A percentile compares a stretch with the other conserved stretches of the same genome.
phyloP scores from a whole-genome alignment of 2,888 invertebrate genomes.

The Marasmarcha lunaedactyla region DNA sequence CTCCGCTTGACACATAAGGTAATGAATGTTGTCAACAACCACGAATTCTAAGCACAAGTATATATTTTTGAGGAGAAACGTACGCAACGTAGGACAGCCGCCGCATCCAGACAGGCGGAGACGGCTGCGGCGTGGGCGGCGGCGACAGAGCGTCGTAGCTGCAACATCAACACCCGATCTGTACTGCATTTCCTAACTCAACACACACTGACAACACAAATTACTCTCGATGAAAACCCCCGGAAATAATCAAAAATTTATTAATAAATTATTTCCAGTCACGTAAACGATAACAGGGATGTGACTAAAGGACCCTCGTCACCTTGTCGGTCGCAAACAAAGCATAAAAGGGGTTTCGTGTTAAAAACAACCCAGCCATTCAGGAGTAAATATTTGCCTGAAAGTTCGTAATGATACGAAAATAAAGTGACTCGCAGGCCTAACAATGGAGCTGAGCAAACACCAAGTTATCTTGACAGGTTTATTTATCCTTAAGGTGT shows the following conservation, averaged over 20 bases:
- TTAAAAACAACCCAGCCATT: too few species aligned
- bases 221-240: not conserved
- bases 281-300: too few species aligned
- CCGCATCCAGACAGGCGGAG: slow-evolving; percentile 33
- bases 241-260: not conserved
- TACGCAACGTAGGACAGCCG: slow-evolving; percentile 35
- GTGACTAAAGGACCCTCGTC: too few species aligned
- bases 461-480: slow-evolving; percentile 58
- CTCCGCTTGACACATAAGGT: too few species aligned
- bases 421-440: slow-evolving; percentile 24
- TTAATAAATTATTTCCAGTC: too few species aligned
- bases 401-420: slow-evolving; percentile 19
- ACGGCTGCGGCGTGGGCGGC: slow-evolving; percentile 28
- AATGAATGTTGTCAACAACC: too few species aligned
- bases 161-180: slow-evolving; percentile 27
- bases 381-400: slow-evolving; percentile 6
- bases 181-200: not conserved
- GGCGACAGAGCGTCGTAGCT: slow-evolving; percentile 33
- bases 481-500: slow-evolving; percentile 40
- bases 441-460: slow-evolving; percentile 46
- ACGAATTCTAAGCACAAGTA: too few species aligned
- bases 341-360: too few species aligned
- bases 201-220: not conserved
- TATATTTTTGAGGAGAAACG: slow-evolving; percentile 18
- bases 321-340: too few species aligned